Percentiles rank a stretch among this genome's conserved stretches.
Evolutionary conservation across 2,797 vertebrate genomes (phyloP).

Genomic region (Microctenopoma stevenorrisi): DNA sequence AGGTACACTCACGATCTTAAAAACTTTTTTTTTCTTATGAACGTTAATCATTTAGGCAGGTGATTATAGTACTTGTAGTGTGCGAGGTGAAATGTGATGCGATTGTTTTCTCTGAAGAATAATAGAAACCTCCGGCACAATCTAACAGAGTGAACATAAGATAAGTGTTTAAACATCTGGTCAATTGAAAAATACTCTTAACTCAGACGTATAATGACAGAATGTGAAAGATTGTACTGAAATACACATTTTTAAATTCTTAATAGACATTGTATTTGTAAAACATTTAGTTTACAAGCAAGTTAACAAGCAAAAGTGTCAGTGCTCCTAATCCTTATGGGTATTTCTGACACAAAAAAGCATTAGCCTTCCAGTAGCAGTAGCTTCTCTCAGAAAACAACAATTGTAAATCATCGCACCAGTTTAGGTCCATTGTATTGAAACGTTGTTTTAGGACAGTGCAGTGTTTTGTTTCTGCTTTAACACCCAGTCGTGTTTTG

Average conservation of each 20-base stretch:
- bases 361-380: background rate
- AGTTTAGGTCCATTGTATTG: conserved; percentile 13
- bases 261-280: too few species aligned
- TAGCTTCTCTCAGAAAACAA: conserved; percentile 14
- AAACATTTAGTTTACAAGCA: too few species aligned
- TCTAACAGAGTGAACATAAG: background rate
- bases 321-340: background rate
- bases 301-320: too few species aligned
- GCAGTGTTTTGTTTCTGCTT: conserved; percentile 26
- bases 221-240: too few species aligned
- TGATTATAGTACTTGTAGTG: too few species aligned
- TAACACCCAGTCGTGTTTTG: conserved; percentile 63
- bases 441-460: conserved; percentile 21
- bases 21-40: background rate
- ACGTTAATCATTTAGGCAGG: background rate
- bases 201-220: background rate
- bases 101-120: background rate
- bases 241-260: too few species aligned
- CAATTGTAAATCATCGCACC: background rate
- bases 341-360: conserved; percentile 6
- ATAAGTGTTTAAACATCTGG: background rate
- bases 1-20: conserved; percentile 80
- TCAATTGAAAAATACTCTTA: background rate
- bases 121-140: background rate
- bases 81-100: too few species aligned